Evolutionary conservation across 2,888 invertebrate species (phyloP).

Genomic region (Antheraea assamensis): DNA sequence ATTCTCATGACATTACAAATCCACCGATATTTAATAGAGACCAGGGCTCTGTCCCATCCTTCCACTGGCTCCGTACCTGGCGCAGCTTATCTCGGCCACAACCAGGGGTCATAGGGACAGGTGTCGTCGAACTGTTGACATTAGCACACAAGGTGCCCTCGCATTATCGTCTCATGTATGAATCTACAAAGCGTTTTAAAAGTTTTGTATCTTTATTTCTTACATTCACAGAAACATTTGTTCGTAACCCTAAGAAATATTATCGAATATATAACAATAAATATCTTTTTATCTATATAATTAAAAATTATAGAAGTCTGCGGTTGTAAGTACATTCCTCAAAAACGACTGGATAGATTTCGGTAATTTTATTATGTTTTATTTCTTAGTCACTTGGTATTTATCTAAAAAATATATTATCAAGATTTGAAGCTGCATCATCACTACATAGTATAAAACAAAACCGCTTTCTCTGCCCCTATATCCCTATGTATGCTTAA

Average conservation of each 20-base stretch:
- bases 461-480: no score
- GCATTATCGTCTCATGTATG: constrained; percentile 35
- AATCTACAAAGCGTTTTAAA: constrained; percentile 21
- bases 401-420: no score
- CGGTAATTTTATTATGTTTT: no score
- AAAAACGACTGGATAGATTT: no score
- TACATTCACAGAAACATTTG: not conserved
- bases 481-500: no score
- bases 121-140: constrained; percentile 47
- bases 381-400: no score
- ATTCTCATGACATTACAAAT: not conserved
- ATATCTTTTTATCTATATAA: no score
- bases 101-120: constrained; percentile 38
- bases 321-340: no score
- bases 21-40: not conserved
- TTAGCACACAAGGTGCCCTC: constrained; percentile 48
- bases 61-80: constrained; percentile 13
- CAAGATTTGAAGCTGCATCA: no score
- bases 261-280: not conserved
- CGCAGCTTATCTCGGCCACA: constrained; percentile 31
- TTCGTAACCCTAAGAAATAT: not conserved
- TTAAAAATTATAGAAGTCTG: no score
- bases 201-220: constrained; percentile 19
- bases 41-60: not conserved
- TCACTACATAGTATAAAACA: no score